Evolutionary conservation across 2,888 invertebrate genomes (phyloP).

Genomic region (Philhelius pedissequus): DNA sequence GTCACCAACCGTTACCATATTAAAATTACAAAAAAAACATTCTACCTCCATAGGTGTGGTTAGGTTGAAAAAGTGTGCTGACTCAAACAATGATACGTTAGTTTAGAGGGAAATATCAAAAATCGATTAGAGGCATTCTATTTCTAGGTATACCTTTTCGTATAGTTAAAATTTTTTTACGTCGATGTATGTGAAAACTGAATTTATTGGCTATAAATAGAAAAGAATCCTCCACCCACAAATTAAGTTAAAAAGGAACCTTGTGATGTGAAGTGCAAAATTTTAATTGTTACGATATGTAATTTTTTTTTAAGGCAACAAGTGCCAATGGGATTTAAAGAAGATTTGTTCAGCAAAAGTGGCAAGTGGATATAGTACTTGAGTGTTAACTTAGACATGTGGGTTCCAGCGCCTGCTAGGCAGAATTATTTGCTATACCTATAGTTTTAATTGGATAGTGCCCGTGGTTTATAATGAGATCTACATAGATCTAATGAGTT

Average conservation of each 20-base stretch:
- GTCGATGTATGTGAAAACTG: not conserved
- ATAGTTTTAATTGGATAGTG: too few species aligned
- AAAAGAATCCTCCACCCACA: not conserved
- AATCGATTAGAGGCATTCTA: conserved; percentile 18
- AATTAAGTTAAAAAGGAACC: not conserved
- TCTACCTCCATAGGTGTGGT: not conserved
- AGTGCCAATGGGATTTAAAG: too few species aligned
- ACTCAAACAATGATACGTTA: not conserved
- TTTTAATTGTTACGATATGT: too few species aligned
- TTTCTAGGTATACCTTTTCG: not conserved
- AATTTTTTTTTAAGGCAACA: too few species aligned
- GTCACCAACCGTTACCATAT: conserved; percentile 9
- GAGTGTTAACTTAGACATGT: too few species aligned
- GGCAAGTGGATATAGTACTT: too few species aligned
- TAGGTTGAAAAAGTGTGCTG: not conserved
- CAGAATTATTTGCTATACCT: too few species aligned
- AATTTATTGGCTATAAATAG: not conserved
- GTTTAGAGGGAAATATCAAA: conserved; percentile 22
- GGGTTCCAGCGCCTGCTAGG: too few species aligned
- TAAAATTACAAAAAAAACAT: not conserved
- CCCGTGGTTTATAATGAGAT: too few species aligned
- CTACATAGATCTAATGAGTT: too few species aligned
- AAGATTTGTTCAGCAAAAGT: too few species aligned
- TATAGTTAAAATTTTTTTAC: not conserved
- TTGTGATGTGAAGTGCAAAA: not conserved